Evolutionary conservation across 1,140 invertebrate genomes (phyloP).

Genomic region (Drosophila nigrodunni): DNA sequence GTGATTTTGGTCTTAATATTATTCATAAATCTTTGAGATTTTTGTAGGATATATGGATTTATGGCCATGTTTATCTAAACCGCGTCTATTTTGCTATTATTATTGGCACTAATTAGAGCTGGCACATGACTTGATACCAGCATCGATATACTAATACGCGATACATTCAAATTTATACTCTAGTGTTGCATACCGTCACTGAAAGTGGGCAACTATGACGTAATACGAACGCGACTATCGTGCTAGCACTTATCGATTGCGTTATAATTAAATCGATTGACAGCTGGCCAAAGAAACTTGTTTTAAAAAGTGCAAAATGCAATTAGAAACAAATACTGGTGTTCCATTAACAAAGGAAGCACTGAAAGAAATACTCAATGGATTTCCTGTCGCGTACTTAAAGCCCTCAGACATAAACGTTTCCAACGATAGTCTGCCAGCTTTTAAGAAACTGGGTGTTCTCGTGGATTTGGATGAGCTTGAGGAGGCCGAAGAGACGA

Average conservation of each 20-base stretch:
- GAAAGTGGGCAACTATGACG: background rate
- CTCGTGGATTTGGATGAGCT: slow-evolving; percentile 56
- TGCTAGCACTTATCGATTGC: background rate
- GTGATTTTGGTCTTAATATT: background rate
- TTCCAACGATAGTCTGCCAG: background rate
- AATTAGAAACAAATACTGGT: background rate
- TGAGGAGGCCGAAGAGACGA: slow-evolving; percentile 22
- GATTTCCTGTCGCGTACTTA: slow-evolving; percentile 26
- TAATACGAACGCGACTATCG: background rate
- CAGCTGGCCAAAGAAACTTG: background rate
- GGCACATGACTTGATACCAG: no score
- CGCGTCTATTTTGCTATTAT: background rate
- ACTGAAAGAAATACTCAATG: slow-evolving; percentile 28
- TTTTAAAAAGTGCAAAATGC: slow-evolving; percentile 39
- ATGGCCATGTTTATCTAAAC: slow-evolving; percentile 33
- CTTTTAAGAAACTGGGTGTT: slow-evolving; percentile 67
- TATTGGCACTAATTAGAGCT: background rate
- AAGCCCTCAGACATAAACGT: slow-evolving; percentile 11
- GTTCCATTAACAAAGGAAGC: slow-evolving; percentile 29
- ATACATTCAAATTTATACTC: no score
- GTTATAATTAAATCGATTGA: slow-evolving; percentile 1
- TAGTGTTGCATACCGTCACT: no score
- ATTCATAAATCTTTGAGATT: slow-evolving; percentile 41
- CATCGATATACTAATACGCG: no score
- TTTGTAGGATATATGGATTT: slow-evolving; percentile 15